Evolutionary conservation across 2,113 vertebrate genomes (phyloP).

Genomic region (Girardinichthys multiradiatus): DNA sequence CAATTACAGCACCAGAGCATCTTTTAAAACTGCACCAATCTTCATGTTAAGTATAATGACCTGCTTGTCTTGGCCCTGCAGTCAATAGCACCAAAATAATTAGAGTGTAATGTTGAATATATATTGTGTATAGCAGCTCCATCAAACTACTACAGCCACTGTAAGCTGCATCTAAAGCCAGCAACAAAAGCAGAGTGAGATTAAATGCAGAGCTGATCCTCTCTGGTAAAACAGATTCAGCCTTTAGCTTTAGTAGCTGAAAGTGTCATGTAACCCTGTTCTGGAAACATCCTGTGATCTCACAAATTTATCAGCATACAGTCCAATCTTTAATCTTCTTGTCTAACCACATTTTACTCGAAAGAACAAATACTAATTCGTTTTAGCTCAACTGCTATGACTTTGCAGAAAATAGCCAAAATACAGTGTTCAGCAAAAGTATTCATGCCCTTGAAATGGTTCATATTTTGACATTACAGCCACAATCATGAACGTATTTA

Average conservation of each 20-base stretch:
- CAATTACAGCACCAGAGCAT: too few species aligned
- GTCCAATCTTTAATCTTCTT: slow-evolving; percentile 37
- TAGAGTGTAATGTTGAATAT: slow-evolving; percentile 60
- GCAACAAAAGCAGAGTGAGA: slow-evolving; percentile 71
- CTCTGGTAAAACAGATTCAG: slow-evolving; percentile 32
- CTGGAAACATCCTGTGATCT: slow-evolving; percentile 45
- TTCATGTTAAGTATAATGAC: not conserved
- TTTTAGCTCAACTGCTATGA: slow-evolving; percentile 1
- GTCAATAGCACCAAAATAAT: slow-evolving; percentile 40
- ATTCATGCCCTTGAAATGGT: too few species aligned
- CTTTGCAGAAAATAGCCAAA: not conserved
- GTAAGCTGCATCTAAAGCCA: slow-evolving; percentile 70
- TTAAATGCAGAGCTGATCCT: slow-evolving; percentile 72
- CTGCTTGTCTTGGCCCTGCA: slow-evolving; percentile 4
- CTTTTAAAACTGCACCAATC: not conserved
- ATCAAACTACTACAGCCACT: slow-evolving; percentile 52
- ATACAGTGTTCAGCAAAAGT: too few species aligned
- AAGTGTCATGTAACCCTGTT: slow-evolving; percentile 58
- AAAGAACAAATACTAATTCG: not conserved
- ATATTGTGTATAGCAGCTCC: slow-evolving; percentile 54
- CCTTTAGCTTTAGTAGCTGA: slow-evolving; percentile 64
- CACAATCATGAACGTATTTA: not conserved
- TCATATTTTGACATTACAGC: too few species aligned
- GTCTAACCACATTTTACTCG: slow-evolving; percentile 5
- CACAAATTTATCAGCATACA: slow-evolving; percentile 38